Percentiles rank a stretch among this genome's conserved stretches.
phyloP scores from a whole-genome alignment of 1,140 invertebrate species.

The Brachionus calyciflorus region DNA sequence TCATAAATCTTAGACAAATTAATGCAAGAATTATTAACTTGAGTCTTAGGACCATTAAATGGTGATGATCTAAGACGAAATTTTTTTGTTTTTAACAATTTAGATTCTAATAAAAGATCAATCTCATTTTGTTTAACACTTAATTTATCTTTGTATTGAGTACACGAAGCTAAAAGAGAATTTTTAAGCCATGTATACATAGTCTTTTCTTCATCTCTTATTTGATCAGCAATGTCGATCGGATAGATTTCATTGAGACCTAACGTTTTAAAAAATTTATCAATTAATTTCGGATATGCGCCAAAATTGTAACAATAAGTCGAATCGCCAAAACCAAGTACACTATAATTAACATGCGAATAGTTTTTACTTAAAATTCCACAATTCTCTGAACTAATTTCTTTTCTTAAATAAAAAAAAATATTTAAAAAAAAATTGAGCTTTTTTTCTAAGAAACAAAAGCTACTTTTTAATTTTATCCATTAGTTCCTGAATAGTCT shows the following conservation, averaged over 20 bases:
- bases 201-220: neutral
- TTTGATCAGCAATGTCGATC: neutral
- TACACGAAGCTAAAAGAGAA: neutral
- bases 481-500: slow-evolving; percentile 61
- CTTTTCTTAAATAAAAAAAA: neutral
- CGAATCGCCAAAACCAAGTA: neutral
- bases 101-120: neutral
- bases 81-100: neutral
- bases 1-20: slow-evolving; percentile 5
- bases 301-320: slow-evolving; percentile 3
- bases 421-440: neutral
- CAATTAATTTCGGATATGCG: neutral
- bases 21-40: neutral
- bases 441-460: no score
- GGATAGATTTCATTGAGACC: neutral
- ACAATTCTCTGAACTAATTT: neutral
- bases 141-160: neutral
- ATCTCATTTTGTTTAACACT: neutral
- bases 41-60: neutral
- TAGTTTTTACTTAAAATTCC: neutral
- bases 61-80: neutral
- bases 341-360: slow-evolving; percentile 67
- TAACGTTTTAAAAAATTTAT: neutral
- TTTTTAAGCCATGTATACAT: neutral
- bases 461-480: neutral